Conservation (phyloP, 2,888 invertebrate genomes). For the Pandemis corylana region DNA sequence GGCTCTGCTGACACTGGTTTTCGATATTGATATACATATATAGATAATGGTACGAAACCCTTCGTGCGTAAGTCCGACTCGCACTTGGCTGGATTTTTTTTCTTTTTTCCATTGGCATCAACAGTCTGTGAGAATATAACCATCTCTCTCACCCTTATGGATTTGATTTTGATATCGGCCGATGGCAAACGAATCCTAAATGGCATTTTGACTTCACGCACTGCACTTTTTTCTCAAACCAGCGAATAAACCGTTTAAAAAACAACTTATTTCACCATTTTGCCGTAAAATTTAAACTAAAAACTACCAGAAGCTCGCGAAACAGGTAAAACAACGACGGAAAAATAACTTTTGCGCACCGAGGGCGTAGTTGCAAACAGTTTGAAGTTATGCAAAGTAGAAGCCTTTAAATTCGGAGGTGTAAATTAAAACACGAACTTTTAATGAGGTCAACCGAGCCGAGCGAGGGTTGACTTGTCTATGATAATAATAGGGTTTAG, state of each 20-base stretch:
- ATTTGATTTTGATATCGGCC: too few relatives aligned
- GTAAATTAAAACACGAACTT: slow-evolving; percentile 26
- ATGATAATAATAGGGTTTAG: background rate
- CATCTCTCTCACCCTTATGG: too few relatives aligned
- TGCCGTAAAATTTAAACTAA: background rate
- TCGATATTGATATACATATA: too few relatives aligned
- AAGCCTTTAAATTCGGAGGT: slow-evolving; percentile 21
- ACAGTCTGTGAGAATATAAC: too few relatives aligned
- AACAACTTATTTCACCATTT: background rate
- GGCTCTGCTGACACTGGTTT: too few relatives aligned
- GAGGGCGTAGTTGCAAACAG: slow-evolving; percentile 12
- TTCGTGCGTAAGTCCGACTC: too few relatives aligned
- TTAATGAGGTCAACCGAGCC: slow-evolving; percentile 16
- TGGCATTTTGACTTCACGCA: too few relatives aligned
- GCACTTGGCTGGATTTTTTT: too few relatives aligned
- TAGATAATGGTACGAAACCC: too few relatives aligned
- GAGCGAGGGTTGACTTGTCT: slow-evolving; percentile 18
- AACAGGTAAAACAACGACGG: slow-evolving; percentile 7
- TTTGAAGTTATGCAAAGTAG: slow-evolving; percentile 20
- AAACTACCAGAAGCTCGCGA: background rate
- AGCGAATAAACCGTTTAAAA: background rate
- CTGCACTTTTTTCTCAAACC: too few relatives aligned
- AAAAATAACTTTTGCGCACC: slow-evolving; percentile 14
- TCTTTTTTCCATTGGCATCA: too few relatives aligned
- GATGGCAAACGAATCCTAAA: too few relatives aligned